Percentiles rank a stretch among this genome's conserved stretches.
These are phyloP conservation scores for Blennius ocellaris DNA, from an alignment of 2,113 vertebrate species.

Conservation along the genomic window DNA sequence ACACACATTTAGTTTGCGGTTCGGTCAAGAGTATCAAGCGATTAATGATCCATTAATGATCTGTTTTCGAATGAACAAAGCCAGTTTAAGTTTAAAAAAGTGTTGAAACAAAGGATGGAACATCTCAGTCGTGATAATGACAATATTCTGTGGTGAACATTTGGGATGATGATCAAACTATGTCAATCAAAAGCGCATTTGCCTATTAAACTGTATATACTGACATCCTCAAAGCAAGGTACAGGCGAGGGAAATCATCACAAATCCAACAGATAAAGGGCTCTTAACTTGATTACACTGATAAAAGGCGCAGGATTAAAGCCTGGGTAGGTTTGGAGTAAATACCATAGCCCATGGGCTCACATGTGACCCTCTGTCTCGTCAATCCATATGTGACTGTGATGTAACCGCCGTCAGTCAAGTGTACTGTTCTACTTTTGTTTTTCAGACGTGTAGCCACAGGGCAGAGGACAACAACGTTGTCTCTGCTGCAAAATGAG, in stretches of 20 bases:
- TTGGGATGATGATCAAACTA: background rate
- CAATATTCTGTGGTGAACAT: background rate
- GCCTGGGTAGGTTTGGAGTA: slow-evolving; percentile 34
- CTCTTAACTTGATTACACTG: slow-evolving; percentile 16
- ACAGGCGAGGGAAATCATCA: background rate
- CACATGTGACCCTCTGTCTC: slow-evolving; percentile 42
- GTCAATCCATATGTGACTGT: slow-evolving; percentile 57
- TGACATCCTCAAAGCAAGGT: background rate
- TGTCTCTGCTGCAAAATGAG: slow-evolving; percentile 15
- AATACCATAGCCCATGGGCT: slow-evolving; percentile 39
- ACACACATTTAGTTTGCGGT: no score
- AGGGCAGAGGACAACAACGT: slow-evolving; percentile 26
- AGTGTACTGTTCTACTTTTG: slow-evolving; percentile 50
- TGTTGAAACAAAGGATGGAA: background rate
- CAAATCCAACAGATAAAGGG: background rate
- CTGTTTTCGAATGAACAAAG: no score
- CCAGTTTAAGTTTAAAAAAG: no score
- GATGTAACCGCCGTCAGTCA: slow-evolving; percentile 36
- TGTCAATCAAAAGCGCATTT: background rate
- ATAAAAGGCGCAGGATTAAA: slow-evolving; percentile 21
- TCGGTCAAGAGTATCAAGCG: no score
- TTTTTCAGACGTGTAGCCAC: slow-evolving; percentile 34
- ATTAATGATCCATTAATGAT: no score
- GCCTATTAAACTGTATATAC: background rate
- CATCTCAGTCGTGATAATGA: slow-evolving; percentile 1